Evolutionary conservation across 2,888 invertebrate genomes (phyloP), one percentile per base, ranked within the genome.

Genomic region (Clistopyga incitator): DNA sequence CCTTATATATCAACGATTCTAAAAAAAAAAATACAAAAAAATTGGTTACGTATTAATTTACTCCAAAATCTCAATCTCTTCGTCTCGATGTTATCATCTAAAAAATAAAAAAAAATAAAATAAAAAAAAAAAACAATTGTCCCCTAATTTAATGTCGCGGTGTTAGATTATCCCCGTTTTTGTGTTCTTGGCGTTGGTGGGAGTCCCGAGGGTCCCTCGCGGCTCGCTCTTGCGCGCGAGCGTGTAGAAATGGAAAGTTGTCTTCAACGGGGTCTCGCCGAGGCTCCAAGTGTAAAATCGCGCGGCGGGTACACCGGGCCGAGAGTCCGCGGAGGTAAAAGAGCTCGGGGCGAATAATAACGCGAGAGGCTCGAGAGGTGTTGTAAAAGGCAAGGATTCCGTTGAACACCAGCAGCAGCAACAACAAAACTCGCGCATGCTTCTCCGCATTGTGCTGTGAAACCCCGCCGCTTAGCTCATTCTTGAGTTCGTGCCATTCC

Each of bases 221-320:
- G 78, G 56, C 78, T 81, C 71, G 81, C 52, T 82, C 85, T 81
- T 88, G 70, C 64, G 65, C 84, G 70, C 72, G 78, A 82, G 74
- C 86, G 84, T 78, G 85, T 85, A 89, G 90, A 92, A 92, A 92
- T 91, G 89, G 91, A 92, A 92, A 92, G 91, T 91, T 88, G 88
- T 90, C 89, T 90, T 89, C 88, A 87, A 84, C 65, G 65, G 65
- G 64, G 42, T 75, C 54, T 77, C 56, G 71, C 45, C 56, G 42
- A 50, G 70, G 54, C 74, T 59, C 38, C 79, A 50, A 72, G 81
- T 72, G 65, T 72, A 72, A 18, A 42, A 50, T 61, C 61, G 50
- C 61, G 50, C 68, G 38, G 38, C 76, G 74, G 77, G 79, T 82
- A 82, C 79, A 82, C 76, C 72, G 59, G 72, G 80, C 38, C 61